Percentiles rank a stretch among this genome's conserved stretches.
phyloP scores from a whole-genome alignment of 2,888 invertebrate genomes.

The Hecatera dysodea region DNA sequence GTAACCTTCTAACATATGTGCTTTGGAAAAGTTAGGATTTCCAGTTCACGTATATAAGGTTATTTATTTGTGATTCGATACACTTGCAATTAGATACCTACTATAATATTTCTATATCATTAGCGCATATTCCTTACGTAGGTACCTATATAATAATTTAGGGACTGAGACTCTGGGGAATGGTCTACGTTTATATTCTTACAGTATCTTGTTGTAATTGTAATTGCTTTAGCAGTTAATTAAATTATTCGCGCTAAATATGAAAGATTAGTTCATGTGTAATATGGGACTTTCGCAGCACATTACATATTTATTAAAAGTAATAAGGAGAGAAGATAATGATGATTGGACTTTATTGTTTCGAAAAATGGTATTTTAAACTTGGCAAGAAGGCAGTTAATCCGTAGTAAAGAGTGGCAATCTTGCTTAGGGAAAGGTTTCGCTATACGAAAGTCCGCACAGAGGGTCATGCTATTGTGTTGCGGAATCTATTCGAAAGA shows the following conservation, averaged over 20 bases:
- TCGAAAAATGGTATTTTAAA: not conserved
- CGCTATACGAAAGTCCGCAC: too few relatives aligned
- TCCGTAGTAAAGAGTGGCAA: not conserved
- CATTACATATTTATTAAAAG: constrained; percentile 28
- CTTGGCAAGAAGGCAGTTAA: not conserved
- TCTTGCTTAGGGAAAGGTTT: too few relatives aligned
- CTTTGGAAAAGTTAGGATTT: constrained; percentile 5
- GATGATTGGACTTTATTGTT: not conserved
- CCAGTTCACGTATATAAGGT: not conserved
- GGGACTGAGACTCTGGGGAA: not conserved
- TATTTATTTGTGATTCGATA: constrained; percentile 14
- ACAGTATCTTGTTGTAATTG: constrained; percentile 1
- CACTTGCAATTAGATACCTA: not conserved
- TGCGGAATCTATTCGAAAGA: too few relatives aligned
- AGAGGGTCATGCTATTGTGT: too few relatives aligned
- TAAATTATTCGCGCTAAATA: constrained; percentile 44
- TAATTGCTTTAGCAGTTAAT: constrained; percentile 42
- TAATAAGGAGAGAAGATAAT: constrained; percentile 21
- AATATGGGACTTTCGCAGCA: constrained; percentile 17
- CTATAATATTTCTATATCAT: not conserved
- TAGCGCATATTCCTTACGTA: not conserved
- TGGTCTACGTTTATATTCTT: not conserved
- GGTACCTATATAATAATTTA: not conserved
- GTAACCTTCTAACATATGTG: constrained; percentile 12
- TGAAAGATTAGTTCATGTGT: constrained; percentile 41